Conservation (phyloP, 1,140 invertebrate genomes). For the Drosophila virilis region DNA sequence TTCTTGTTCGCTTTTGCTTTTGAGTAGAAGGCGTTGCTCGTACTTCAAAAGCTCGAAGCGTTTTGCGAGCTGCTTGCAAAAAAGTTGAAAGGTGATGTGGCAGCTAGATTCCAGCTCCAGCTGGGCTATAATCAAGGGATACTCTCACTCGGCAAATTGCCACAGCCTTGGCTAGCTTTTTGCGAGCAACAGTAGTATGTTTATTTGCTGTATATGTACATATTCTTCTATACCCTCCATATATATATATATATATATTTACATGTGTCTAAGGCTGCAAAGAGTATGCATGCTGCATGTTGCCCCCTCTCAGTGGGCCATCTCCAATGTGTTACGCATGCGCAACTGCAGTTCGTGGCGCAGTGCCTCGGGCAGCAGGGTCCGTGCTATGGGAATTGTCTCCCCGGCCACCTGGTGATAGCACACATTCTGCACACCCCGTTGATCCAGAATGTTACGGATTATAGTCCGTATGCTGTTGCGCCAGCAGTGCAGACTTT, state of each 20-base stretch:
- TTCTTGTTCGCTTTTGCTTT: conserved; percentile 29
- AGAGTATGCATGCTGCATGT: no score
- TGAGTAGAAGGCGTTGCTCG: conserved; percentile 70
- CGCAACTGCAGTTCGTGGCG: conserved; percentile 4
- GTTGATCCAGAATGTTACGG: neutral
- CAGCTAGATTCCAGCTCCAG: conserved; percentile 37
- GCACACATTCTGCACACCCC: neutral
- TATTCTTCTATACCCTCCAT: no score
- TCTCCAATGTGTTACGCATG: no score
- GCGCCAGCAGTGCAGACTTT: conserved; percentile 2
- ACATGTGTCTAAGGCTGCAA: no score
- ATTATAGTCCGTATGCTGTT: neutral
- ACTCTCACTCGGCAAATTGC: no score
- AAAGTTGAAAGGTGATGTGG: conserved; percentile 55
- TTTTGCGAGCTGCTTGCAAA: conserved; percentile 33
- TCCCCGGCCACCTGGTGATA: conserved; percentile 1
- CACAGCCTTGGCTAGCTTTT: no score
- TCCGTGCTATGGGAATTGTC: neutral
- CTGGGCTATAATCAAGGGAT: conserved; percentile 17
- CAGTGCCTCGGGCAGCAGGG: neutral
- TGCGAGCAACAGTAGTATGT: neutral
- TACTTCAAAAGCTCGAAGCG: conserved; percentile 65
- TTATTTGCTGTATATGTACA: neutral
- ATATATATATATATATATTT: no score
- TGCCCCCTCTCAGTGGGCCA: no score